A percentile compares a stretch with the other conserved stretches of the same genome.
These are phyloP conservation scores for Clamator glandarius DNA, from an alignment of 2,797 vertebrate species.

Conservation along the genomic window DNA sequence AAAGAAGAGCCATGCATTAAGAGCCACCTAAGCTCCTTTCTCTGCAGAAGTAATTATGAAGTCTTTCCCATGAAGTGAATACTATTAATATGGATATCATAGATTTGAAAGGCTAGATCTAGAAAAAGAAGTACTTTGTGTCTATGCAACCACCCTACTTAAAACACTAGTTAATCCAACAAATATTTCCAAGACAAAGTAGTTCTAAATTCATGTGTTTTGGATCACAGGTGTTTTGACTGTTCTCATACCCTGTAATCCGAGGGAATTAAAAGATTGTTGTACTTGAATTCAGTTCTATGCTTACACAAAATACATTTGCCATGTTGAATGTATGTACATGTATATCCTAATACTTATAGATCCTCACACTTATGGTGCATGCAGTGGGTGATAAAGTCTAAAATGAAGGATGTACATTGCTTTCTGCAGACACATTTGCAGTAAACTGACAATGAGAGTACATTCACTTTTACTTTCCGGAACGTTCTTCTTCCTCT, in stretches of 20 bases:
- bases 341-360: fast-evolving
- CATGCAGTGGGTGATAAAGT: not conserved
- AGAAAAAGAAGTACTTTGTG: not conserved
- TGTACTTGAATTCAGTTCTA: fast-evolving
- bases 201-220: fast-evolving
- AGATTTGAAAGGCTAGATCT: not conserved
- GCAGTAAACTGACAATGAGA: not conserved
- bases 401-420: not conserved
- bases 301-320: not conserved
- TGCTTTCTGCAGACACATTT: not conserved
- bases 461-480: not conserved
- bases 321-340: fast-evolving
- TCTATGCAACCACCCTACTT: not conserved
- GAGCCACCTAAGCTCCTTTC: not conserved
- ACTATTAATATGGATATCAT: not conserved
- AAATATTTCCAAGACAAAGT: not conserved
- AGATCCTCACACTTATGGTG: not conserved
- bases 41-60: not conserved
- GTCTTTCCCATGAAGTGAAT: not conserved
- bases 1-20: not conserved
- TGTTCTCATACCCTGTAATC: fast-evolving
- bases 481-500: not conserved
- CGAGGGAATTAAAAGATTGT: not conserved
- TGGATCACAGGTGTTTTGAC: not conserved
- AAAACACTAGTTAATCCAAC: not conserved